These are phyloP conservation scores for Crax fasciolata DNA, from an alignment of 2,797 vertebrate genomes.

Conservation along the genomic window DNA sequence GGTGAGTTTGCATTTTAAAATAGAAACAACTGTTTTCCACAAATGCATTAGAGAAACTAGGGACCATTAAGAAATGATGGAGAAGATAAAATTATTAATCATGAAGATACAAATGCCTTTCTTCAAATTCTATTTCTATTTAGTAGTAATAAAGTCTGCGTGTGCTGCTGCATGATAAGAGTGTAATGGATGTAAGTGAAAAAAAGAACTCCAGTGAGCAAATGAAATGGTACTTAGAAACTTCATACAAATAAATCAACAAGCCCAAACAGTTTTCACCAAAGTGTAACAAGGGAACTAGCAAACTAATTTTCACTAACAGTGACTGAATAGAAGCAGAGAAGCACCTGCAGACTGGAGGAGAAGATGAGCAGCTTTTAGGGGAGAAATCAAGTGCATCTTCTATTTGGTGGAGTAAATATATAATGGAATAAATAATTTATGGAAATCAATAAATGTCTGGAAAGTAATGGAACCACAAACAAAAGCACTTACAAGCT, in stretches of 20 bases:
- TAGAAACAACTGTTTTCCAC: slow-evolving; percentile 21
- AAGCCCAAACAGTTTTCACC: slow-evolving; percentile 13
- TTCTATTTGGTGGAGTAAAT: slow-evolving; percentile 32
- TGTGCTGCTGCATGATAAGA: slow-evolving; percentile 4
- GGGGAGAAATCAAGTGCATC: slow-evolving; percentile 6
- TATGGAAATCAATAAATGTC: slow-evolving; percentile 62
- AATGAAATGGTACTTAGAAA: neutral
- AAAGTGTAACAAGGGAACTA: neutral
- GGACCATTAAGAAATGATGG: slow-evolving; percentile 46
- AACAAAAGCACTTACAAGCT: slow-evolving; percentile 52
- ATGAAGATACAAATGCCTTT: slow-evolving; percentile 40
- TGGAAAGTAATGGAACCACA: slow-evolving; percentile 43
- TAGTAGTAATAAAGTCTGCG: slow-evolving; percentile 28
- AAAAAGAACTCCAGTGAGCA: neutral
- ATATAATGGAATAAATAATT: slow-evolving; percentile 54
- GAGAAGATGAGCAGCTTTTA: slow-evolving; percentile 31
- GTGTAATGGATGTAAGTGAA: slow-evolving; percentile 22
- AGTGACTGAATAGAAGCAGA: slow-evolving; percentile 7
- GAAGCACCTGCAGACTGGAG: neutral
- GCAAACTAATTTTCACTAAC: slow-evolving; percentile 37
- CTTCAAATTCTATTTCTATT: neutral
- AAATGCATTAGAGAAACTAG: slow-evolving; percentile 34
- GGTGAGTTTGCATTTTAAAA: slow-evolving; percentile 19
- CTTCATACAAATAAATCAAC: slow-evolving; percentile 31
- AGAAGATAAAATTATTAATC: slow-evolving; percentile 59